Conservation (phyloP, 1,140 invertebrate species). For the Sipha flava region DNA sequence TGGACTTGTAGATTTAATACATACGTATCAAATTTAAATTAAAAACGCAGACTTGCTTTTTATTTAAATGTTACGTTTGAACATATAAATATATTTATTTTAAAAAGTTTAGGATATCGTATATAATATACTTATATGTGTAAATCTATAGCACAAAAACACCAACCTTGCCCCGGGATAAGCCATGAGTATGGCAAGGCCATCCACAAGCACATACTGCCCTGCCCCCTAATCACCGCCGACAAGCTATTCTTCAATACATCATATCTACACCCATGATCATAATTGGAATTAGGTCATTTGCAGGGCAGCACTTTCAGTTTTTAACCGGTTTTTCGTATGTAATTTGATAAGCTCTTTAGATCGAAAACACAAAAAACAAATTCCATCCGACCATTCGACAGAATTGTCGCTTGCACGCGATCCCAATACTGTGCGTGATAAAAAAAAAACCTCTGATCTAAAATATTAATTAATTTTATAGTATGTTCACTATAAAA, state of each 20-base stretch:
- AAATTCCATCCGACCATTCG: too few species aligned
- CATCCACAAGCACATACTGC: constrained; percentile 3
- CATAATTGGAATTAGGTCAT: constrained; percentile 14
- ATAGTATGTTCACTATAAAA: too few species aligned
- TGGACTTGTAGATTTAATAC: too few species aligned
- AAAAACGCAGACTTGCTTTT: too few species aligned
- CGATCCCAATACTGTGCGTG: too few species aligned
- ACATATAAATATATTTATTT: not conserved
- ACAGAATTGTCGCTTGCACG: too few species aligned
- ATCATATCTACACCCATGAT: constrained; percentile 20
- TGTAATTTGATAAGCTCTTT: not conserved
- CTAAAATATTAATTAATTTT: too few species aligned
- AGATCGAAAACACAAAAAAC: not conserved
- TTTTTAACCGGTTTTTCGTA: constrained; percentile 26
- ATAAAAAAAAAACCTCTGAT: too few species aligned
- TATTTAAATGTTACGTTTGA: too few species aligned
- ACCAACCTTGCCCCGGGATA: not conserved
- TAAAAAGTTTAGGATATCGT: too few species aligned
- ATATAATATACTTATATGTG: not conserved
- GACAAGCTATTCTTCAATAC: not conserved
- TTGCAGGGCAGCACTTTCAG: constrained; percentile 5
- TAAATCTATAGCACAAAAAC: not conserved
- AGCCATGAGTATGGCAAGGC: constrained; percentile 14
- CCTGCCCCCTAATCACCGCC: not conserved
- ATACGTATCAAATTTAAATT: too few species aligned